A percentile compares a stretch with the other conserved stretches of the same genome.
Conservation (phyloP, 30 jellyfish, hydroid and myxozoan genomes). For the Hydractinia echinata region DNA sequence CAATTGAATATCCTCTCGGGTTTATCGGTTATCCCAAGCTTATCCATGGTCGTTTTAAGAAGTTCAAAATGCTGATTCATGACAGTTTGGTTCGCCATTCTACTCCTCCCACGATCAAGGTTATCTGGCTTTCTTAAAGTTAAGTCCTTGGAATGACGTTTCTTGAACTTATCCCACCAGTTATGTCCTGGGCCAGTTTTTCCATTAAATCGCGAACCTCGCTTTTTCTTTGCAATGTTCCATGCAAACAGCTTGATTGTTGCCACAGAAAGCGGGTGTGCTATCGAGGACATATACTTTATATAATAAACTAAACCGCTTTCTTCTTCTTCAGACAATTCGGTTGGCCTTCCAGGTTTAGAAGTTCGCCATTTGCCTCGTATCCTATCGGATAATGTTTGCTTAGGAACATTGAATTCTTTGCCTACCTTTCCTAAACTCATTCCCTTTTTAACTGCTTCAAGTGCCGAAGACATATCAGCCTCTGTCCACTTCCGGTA, state of each 20-base stretch:
- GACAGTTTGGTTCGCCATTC: conserved; percentile 10
- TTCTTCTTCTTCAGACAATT: background rate
- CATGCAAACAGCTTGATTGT: background rate
- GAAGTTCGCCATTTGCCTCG: background rate
- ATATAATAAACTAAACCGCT: background rate
- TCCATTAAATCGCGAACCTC: background rate
- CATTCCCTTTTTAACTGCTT: background rate
- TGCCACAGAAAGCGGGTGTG: background rate
- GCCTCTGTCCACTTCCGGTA: background rate
- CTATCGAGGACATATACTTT: background rate
- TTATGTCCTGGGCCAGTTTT: background rate
- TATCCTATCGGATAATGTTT: background rate
- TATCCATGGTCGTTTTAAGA: too few relatives aligned
- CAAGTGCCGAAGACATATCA: background rate
- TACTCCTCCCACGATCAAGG: background rate
- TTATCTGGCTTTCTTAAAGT: background rate
- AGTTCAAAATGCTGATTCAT: background rate
- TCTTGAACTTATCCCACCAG: background rate
- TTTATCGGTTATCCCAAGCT: too few relatives aligned
- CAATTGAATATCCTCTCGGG: too few relatives aligned
- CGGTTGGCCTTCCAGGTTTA: background rate
- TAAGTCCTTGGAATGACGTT: background rate
- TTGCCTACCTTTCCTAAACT: background rate
- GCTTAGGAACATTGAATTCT: background rate
- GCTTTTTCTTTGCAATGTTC: background rate